Conservation (phyloP, 2,113 vertebrate genomes). For the Phrynosoma platyrhinos region DNA sequence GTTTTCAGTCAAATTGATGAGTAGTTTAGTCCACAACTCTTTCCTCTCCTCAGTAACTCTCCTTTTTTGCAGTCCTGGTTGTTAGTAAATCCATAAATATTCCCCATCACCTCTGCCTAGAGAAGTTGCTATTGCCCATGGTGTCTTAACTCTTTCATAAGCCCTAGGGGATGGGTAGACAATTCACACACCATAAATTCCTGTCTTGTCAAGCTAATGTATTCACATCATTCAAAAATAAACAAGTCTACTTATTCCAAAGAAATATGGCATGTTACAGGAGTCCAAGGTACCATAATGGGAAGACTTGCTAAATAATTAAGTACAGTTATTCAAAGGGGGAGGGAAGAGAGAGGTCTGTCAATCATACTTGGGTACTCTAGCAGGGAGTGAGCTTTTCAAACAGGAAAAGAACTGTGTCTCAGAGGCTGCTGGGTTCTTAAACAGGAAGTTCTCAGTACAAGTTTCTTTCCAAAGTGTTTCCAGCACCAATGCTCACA, state of each 20-base stretch:
- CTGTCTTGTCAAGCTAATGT: conserved; percentile 61
- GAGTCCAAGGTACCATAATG: conserved; percentile 24
- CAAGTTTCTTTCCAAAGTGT: not conserved
- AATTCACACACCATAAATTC: conserved; percentile 67
- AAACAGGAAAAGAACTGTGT: not conserved
- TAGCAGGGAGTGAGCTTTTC: not conserved
- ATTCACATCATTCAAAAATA: conserved; percentile 69
- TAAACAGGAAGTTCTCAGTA: conserved; percentile 36
- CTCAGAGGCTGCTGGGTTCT: conserved; percentile 1
- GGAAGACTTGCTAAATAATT: conserved; percentile 49
- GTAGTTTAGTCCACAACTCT: conserved; percentile 55
- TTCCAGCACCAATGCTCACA: not conserved
- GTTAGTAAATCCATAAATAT: conserved; percentile 69
- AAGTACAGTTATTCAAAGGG: conserved; percentile 30
- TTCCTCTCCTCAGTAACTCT: conserved; percentile 53
- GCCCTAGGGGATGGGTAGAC: conserved; percentile 45
- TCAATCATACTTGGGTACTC: not conserved
- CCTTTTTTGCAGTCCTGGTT: conserved; percentile 59
- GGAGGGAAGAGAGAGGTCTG: not conserved
- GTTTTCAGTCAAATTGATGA: conserved; percentile 59
- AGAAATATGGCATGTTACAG: conserved; percentile 60
- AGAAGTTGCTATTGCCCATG: conserved; percentile 38
- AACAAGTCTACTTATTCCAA: conserved; percentile 54
- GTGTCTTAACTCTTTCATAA: conserved; percentile 44
- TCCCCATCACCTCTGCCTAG: conserved; percentile 51